Evolutionary conservation across 2,797 vertebrate species (phyloP).

Genomic region (Hoplostethus mediterraneus): DNA sequence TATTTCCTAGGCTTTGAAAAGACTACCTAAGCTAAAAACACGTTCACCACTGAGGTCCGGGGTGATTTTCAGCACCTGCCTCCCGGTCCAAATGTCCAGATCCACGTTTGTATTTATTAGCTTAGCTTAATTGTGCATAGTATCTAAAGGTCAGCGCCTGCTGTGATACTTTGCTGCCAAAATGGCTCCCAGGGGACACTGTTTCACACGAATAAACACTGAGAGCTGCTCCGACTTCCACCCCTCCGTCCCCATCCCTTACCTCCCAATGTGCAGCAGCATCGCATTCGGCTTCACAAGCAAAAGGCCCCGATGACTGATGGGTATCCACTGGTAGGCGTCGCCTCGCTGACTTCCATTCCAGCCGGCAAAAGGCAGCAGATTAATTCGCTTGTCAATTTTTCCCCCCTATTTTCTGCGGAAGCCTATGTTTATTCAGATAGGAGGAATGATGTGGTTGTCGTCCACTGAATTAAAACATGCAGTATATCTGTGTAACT

Average conservation of each 20-base stretch:
- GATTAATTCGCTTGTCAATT: constrained; percentile 71
- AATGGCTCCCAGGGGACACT: constrained; percentile 73
- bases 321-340: constrained; percentile 60
- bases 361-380: constrained; percentile 65
- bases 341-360: constrained; percentile 72
- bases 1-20: constrained; percentile 57
- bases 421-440: constrained; percentile 64
- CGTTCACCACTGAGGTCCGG: constrained; percentile 29
- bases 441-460: constrained; percentile 67
- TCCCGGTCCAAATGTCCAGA: constrained; percentile 46
- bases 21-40: constrained; percentile 50
- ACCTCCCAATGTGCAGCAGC: constrained; percentile 47
- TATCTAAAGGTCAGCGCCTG: constrained; percentile 76
- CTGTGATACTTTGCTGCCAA: constrained; percentile 75
- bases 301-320: constrained; percentile 68
- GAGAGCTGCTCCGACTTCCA: constrained; percentile 60
- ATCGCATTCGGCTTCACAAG: constrained; percentile 47
- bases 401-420: constrained; percentile 5
- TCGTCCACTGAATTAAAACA: constrained; percentile 73
- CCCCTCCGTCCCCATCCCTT: constrained; percentile 47
- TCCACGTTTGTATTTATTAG: constrained; percentile 69
- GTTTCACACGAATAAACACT: constrained; percentile 79
- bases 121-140: constrained; percentile 77
- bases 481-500: constrained; percentile 67
- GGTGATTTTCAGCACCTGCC: constrained; percentile 63